Percentiles rank a stretch among this genome's conserved stretches.
Evolutionary conservation across 1,140 invertebrate genomes (phyloP).

Genomic region (Ceratosolen fusciceps): DNA sequence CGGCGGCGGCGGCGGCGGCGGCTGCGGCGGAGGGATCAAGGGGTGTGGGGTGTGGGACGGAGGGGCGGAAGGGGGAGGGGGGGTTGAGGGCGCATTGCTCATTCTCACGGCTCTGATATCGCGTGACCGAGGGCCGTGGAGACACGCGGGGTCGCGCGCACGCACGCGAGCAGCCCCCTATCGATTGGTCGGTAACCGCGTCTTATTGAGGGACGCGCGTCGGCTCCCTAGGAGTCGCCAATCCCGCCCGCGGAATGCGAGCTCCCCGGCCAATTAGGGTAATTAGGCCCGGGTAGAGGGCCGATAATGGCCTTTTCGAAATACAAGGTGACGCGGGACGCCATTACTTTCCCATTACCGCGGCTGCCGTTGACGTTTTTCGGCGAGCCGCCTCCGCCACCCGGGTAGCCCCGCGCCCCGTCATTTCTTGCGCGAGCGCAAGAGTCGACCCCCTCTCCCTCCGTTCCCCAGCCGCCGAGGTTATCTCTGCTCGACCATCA

Average conservation of each 20-base stretch:
- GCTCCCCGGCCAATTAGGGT: conserved; percentile 52
- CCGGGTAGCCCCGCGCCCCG: too few species aligned
- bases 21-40: too few species aligned
- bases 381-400: too few species aligned
- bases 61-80: too few species aligned
- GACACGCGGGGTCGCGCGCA: not conserved
- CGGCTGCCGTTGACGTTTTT: too few species aligned
- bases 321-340: conserved; percentile 35
- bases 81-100: not conserved
- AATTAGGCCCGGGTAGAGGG: conserved; percentile 50
- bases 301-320: conserved; percentile 55
- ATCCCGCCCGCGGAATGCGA: conserved; percentile 32
- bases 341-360: conserved; percentile 51
- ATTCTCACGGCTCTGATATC: not conserved
- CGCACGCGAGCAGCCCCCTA: not conserved
- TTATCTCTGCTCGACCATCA: not conserved
- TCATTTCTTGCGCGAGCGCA: too few species aligned
- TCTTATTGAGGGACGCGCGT: not conserved
- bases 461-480: too few species aligned
- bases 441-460: too few species aligned
- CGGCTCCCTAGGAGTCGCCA: not conserved
- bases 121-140: not conserved
- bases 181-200: too few species aligned
- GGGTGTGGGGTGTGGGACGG: too few species aligned
- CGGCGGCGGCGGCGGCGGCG: too few species aligned